Percentiles rank a stretch among this genome's conserved stretches.
Evolutionary conservation across 92 coral and sea anemone species (phyloP).

Genomic region (Zoanthus sociatus): DNA sequence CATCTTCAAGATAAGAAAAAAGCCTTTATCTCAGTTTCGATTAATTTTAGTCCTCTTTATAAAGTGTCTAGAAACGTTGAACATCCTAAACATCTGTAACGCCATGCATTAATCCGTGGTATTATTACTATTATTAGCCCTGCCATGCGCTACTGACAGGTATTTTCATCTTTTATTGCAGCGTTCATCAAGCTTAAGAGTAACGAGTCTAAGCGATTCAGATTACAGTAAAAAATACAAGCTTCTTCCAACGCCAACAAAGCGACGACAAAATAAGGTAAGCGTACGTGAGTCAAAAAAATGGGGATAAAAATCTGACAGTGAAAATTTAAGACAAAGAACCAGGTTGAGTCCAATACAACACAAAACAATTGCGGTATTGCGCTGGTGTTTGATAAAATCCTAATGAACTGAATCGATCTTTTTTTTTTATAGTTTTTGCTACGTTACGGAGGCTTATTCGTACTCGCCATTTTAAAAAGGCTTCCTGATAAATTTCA

Average conservation of each 20-base stretch:
- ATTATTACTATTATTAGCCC: conserved; percentile 21
- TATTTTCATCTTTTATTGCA: background rate
- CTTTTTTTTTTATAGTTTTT: background rate
- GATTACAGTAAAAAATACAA: conserved; percentile 85
- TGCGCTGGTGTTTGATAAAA: background rate
- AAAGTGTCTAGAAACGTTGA: background rate
- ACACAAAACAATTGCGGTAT: background rate
- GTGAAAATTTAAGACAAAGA: background rate
- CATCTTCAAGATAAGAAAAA: background rate
- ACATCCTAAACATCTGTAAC: background rate
- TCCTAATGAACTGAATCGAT: background rate
- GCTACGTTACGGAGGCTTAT: too few species aligned
- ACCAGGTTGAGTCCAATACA: conserved; percentile 7
- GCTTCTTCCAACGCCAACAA: conserved; percentile 82
- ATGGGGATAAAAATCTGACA: too few species aligned
- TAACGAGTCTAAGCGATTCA: conserved; percentile 48
- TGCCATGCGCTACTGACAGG: background rate
- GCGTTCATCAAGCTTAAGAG: conserved; percentile 45
- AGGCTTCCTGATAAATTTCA: background rate
- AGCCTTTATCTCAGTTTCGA: conserved; percentile 2
- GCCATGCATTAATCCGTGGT: conserved; percentile 12
- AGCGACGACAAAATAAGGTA: conserved; percentile 89
- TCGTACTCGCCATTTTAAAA: background rate
- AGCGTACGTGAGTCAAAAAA: background rate
- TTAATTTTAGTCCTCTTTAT: background rate